Percentiles rank a stretch among this genome's conserved stretches.
These are phyloP conservation scores for Chrysolina oricalcia DNA, from an alignment of 2,888 invertebrate species.

Conservation along the genomic window DNA sequence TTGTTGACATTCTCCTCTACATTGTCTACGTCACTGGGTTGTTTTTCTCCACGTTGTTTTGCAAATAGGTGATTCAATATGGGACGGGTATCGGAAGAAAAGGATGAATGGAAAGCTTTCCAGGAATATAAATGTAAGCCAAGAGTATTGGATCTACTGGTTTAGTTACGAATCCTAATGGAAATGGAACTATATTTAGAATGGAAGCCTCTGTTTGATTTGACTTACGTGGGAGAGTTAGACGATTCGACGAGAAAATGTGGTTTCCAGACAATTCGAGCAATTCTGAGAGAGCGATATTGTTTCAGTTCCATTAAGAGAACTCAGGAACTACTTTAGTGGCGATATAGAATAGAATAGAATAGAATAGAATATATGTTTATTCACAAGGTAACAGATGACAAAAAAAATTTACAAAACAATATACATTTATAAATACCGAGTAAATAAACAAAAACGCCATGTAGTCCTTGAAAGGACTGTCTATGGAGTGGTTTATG, in stretches of 20 bases:
- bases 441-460: too few relatives aligned
- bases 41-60: neutral
- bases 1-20: too few relatives aligned
- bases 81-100: neutral
- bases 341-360: too few relatives aligned
- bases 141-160: slow-evolving; percentile 7
- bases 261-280: neutral
- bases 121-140: neutral
- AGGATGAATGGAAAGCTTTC: neutral
- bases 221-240: neutral
- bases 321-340: too few relatives aligned
- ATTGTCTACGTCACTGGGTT: neutral
- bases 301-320: too few relatives aligned
- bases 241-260: neutral
- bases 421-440: too few relatives aligned
- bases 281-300: too few relatives aligned
- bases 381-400: too few relatives aligned
- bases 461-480: too few relatives aligned
- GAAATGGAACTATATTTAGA: slow-evolving; percentile 8
- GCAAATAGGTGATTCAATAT: neutral
- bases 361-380: too few relatives aligned
- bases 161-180: neutral
- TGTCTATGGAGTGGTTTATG: too few relatives aligned
- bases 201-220: neutral
- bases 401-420: too few relatives aligned